These are phyloP conservation scores for Nothocercus nigrocapillus DNA, from an alignment of 2,113 vertebrate genomes.

Conservation along the genomic window DNA sequence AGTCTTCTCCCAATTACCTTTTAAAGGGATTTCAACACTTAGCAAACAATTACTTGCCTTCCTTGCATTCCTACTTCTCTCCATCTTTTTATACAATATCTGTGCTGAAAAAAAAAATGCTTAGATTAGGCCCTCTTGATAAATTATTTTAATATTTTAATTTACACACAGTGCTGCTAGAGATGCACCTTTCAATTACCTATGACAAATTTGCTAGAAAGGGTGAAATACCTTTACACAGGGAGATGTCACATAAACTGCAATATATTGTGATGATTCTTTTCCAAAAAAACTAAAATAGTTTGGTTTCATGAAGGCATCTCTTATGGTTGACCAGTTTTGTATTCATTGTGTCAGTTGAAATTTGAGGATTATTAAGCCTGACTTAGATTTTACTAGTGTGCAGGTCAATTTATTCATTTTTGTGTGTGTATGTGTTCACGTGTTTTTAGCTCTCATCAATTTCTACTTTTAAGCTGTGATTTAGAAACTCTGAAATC, in stretches of 20 bases:
- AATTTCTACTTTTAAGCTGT: conserved; percentile 12
- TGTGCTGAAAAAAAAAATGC: neutral
- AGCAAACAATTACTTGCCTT: neutral
- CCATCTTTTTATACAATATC: neutral
- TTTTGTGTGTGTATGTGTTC: conserved; percentile 1
- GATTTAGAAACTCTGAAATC: conserved; percentile 29
- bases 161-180: neutral
- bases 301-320: neutral
- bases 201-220: neutral
- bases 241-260: conserved; percentile 10
- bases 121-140: neutral
- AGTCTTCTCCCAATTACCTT: neutral
- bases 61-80: neutral
- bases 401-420: conserved; percentile 37
- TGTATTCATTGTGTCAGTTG: conserved; percentile 23
- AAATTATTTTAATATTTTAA: neutral
- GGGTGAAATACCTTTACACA: neutral
- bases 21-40: neutral
- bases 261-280: neutral
- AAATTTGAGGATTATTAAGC: conserved; percentile 55
- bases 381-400: conserved; percentile 60
- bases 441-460: conserved; percentile 14
- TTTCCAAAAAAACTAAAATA: neutral
- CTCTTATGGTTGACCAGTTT: conserved; percentile 17
- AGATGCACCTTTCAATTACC: neutral